Percentiles rank a stretch among this genome's conserved stretches.
These are phyloP conservation scores for Anadara kagoshimensis DNA, from an alignment of 1,140 invertebrate genomes.

Conservation along the genomic window DNA sequence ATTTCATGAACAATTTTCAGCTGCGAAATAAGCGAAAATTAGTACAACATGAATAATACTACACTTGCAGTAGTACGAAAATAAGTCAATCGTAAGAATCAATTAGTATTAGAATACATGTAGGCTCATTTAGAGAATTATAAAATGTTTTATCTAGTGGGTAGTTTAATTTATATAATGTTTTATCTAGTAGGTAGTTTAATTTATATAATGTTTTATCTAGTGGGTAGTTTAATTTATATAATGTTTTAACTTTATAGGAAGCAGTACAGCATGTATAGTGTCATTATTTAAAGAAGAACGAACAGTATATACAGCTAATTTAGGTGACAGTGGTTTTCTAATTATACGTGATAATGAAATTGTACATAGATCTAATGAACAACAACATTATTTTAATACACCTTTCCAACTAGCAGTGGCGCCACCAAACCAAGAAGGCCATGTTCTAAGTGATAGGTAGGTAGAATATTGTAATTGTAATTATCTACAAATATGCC, in stretches of 20 bases:
- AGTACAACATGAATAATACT: too few relatives aligned
- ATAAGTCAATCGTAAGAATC: too few relatives aligned
- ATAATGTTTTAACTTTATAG: slow-evolving; percentile 76
- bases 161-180: neutral
- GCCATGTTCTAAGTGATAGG: slow-evolving; percentile 91
- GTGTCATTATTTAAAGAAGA: slow-evolving; percentile 93
- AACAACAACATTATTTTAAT: slow-evolving; percentile 99
- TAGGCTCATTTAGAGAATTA: too few relatives aligned
- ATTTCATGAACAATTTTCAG: too few relatives aligned
- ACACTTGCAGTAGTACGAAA: too few relatives aligned
- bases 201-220: too few relatives aligned
- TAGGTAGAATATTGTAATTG: slow-evolving; percentile 66
- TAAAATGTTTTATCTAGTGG: neutral
- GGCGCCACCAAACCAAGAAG: slow-evolving; percentile 90
- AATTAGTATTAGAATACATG: too few relatives aligned
- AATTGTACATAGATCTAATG: slow-evolving; percentile 92
- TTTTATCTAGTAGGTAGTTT: neutral
- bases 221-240: too few relatives aligned
- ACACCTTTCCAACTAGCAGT: slow-evolving; percentile 97
- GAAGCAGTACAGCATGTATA: slow-evolving; percentile 97
- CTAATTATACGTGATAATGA: slow-evolving; percentile 89
- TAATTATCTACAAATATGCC: neutral
- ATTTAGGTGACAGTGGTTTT: slow-evolving; percentile 99
- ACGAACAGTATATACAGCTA: slow-evolving; percentile 92
- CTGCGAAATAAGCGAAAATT: too few relatives aligned